Conservation (phyloP, 1,140 invertebrate genomes). For the Rhyzopertha dominica region DNA sequence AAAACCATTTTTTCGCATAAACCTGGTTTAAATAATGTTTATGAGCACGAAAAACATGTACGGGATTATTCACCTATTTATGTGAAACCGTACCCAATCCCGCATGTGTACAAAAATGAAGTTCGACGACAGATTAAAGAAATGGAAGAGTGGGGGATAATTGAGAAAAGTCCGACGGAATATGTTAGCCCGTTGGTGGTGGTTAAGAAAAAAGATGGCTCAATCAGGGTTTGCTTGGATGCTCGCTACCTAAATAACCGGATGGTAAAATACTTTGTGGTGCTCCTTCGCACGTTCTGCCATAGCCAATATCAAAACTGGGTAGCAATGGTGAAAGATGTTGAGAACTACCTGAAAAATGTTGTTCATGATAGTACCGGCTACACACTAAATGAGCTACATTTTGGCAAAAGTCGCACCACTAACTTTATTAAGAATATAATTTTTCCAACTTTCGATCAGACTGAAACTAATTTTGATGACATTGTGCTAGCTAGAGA, state of each 20-base stretch:
- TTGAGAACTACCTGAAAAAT: slow-evolving; percentile 1
- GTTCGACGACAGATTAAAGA: slow-evolving; percentile 4
- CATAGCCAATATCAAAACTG: slow-evolving; percentile 5
- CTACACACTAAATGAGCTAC: slow-evolving; percentile 4
- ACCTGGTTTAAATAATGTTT: slow-evolving; percentile 23
- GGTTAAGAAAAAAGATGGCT: slow-evolving; percentile 11
- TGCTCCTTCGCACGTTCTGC: slow-evolving; percentile 7
- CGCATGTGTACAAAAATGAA: background rate
- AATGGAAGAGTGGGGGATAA: slow-evolving; percentile 1
- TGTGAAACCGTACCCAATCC: background rate
- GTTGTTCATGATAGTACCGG: background rate
- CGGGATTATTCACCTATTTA: no score
- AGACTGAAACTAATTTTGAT: no score
- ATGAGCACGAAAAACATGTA: no score
- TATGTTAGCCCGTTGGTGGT: slow-evolving; percentile 6
- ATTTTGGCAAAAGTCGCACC: slow-evolving; percentile 1
- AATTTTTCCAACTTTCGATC: no score
- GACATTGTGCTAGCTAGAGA: no score
- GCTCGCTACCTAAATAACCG: slow-evolving; percentile 6
- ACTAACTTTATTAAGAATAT: background rate
- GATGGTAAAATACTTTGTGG: slow-evolving; percentile 7
- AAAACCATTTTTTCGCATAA: slow-evolving; percentile 27
- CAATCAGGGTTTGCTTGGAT: slow-evolving; percentile 5
- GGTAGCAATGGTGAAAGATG: background rate
- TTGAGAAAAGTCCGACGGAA: slow-evolving; percentile 3